Percentiles rank a stretch among this genome's conserved stretches.
Conservation (phyloP, 2,113 vertebrate species). For the Pseudopodoces humilis region DNA sequence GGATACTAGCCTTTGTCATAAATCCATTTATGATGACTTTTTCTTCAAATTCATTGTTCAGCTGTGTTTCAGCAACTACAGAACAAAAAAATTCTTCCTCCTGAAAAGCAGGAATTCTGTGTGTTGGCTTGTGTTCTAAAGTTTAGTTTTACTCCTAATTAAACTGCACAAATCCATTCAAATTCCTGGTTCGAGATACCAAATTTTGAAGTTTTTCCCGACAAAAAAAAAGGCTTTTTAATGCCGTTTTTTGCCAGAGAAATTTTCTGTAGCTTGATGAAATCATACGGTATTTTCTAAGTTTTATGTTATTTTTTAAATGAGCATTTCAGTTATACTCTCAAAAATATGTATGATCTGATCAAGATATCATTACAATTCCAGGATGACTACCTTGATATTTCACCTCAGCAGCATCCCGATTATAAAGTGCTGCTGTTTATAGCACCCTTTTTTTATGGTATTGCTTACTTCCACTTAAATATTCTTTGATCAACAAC, state of each 20-base stretch:
- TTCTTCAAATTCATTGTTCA: neutral
- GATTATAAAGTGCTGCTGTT: neutral
- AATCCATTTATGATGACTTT: neutral
- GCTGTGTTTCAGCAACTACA: neutral
- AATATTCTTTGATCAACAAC: neutral
- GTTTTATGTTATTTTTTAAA: neutral
- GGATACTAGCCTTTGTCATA: neutral
- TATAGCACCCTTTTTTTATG: neutral
- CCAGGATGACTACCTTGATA: neutral
- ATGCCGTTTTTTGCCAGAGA: neutral
- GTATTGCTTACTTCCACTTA: neutral
- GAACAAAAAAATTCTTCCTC: neutral
- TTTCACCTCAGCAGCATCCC: neutral
- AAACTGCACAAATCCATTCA: neutral
- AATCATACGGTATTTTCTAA: neutral
- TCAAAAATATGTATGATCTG: neutral
- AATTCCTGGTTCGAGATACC: neutral
- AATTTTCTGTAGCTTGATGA: neutral
- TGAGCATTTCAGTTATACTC: neutral
- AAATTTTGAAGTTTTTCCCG: neutral
- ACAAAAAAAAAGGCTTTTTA: neutral
- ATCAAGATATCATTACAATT: neutral
- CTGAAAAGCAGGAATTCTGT: neutral
- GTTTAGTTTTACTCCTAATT: neutral
- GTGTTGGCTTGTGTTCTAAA: neutral